Percentiles rank a stretch among this genome's conserved stretches.
phyloP scores from a whole-genome alignment of 2,113 vertebrate species.

The Pogona vitticeps region DNA sequence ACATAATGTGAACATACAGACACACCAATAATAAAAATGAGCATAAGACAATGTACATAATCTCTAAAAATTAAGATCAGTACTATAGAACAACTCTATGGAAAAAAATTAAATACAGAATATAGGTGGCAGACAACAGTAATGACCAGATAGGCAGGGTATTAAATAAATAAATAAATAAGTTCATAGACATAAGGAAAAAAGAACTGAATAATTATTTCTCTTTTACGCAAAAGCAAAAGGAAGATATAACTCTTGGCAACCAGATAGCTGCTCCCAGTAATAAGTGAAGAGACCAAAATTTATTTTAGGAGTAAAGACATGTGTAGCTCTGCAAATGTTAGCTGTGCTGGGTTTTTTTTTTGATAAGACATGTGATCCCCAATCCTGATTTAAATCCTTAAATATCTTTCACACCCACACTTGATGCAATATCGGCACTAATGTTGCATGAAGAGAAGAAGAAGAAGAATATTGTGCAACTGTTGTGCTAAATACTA shows the following conservation, averaged over 20 bases:
- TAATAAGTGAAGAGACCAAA: neutral
- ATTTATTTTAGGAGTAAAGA: neutral
- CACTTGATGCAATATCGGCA: neutral
- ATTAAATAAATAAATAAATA: too few species aligned
- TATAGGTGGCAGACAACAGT: too few species aligned
- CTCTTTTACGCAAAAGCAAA: neutral
- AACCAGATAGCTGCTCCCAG: neutral
- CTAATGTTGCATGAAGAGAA: neutral
- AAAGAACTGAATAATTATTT: too few species aligned
- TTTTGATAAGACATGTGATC: too few species aligned
- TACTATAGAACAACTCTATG: too few species aligned
- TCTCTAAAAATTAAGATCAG: too few species aligned
- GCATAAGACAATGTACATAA: neutral
- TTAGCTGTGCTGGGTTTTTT: neutral
- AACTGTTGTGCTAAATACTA: neutral
- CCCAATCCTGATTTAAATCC: neutral
- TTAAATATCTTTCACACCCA: neutral
- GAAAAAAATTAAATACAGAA: too few species aligned
- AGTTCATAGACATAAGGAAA: too few species aligned
- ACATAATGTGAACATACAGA: neutral
- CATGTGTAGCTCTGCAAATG: neutral
- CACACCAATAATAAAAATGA: neutral
- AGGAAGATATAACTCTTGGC: neutral
- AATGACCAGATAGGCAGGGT: too few species aligned
- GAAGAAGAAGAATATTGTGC: too few species aligned